Base-by-base conservation (phyloP, 2,888 invertebrate species). In the Habroteleia sp. region DNA sequence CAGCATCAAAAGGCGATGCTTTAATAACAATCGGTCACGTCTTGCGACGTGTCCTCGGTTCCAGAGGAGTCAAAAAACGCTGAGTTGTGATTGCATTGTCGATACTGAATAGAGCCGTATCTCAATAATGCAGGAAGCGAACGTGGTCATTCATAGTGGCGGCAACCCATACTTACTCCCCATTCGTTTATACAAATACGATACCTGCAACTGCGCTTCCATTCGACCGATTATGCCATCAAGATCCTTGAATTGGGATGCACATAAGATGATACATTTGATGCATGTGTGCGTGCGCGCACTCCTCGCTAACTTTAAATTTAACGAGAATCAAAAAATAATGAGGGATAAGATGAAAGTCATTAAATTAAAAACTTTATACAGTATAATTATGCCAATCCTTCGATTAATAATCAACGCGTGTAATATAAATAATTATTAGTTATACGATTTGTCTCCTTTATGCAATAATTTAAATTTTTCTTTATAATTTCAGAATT, bases 21-120 rank as follows among this genome's bases (percentile, higher is more conserved):
- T 72, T 72, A 65, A 58, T 72, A 72, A 75, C 54, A 62, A 69
- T 82, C 80, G 80, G 78, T 82, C 78, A 80, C 76, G 76, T 77
- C 76, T 78, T n/a, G 29, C 33, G 80, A 80, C 80, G 50, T 77
- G 75, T 79, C 73, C 79, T 77, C 78, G 77, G 76, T 79, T 81
- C 79, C 80, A 74, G 50, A 72, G 74, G 14, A 41, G 48, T 48
- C 60, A 58, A 81, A 81, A 84, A 83, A 65, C 79, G 84, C 84
- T 84, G 84, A 84, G 84, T 82, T 83, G 84, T 84, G 83, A 84
- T 84, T 82, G 80, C 80, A 83, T 84, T 84, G 84, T 84, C 82
- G 83, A 71, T 77, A 75, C 62, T 84, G 82, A 84, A 82, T 84
- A 81, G 82, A 83, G 82, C 79, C 80, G 82, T 82, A 63, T 62